Base-by-base conservation (phyloP, 2,888 invertebrate species). In the Rotaria macrura region DNA sequence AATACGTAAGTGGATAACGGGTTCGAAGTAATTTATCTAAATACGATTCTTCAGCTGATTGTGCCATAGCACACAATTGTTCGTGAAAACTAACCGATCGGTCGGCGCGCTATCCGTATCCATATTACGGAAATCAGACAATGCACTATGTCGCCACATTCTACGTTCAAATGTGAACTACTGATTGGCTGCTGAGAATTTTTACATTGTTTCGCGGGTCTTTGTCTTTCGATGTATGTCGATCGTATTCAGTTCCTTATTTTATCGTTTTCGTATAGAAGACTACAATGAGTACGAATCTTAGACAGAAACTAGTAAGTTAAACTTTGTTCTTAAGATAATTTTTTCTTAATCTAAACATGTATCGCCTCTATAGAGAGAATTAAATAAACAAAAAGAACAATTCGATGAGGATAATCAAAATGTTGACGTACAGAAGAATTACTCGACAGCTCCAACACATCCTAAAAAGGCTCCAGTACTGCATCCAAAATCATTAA, bases 321-420 rank as follows among this genome's bases (percentile, higher is more conserved):
- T 23, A 9, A 25, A 14, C 3, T 1, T 10, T n/a, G 74, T 74
- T 74, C 47, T 65, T 65, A 29, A 9, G n/a, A n/a, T n/a, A n/a
- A n/a, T 29, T 43, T 43, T 25, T 79, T 0, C 5, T 65, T 34
- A 20, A 65, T 29, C 4, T 5, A 65, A 65, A 65, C 17, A 3
- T 2, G 20, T 40, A 2, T 38, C 7, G 20, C 14, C n/a, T 25
- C 14, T 79, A 17, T n/a, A 79, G 79, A 79, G 7, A 79, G 43
- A 79, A 14, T 79, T 79, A 43, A 79, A 79, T 43, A 43, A 79
- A 79, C 79, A 79, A 79, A 43, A 79, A 43, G 79, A 79, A 79
- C 25, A 43, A 43, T 79, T 20, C 20, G 9, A 79, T 40, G 38
- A 43, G 20, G 43, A 79, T 38, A 38, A 43, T 29, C 65, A 65